phyloP scores from a whole-genome alignment of 2,797 vertebrate species.

The Petrocephalus schoutedeni region DNA sequence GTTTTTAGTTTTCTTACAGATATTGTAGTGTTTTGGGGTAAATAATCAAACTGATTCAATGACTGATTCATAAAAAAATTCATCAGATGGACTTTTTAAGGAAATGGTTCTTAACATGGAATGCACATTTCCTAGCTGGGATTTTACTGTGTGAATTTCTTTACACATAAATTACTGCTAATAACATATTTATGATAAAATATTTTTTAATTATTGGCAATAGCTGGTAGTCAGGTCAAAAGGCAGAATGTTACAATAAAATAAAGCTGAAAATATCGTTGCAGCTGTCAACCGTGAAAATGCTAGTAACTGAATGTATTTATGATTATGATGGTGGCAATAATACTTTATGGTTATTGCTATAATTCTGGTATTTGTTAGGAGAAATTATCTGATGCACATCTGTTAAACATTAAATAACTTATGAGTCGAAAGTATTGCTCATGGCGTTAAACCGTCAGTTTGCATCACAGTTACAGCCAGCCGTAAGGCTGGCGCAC shows the following conservation, averaged over 20 bases:
- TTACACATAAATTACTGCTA: background rate
- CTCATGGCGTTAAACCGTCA: background rate
- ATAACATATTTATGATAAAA: background rate
- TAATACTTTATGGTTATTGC: background rate
- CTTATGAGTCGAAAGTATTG: background rate
- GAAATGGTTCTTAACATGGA: background rate
- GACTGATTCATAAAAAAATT: background rate
- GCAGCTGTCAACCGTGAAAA: background rate
- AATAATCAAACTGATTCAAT: background rate
- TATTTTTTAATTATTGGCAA: background rate
- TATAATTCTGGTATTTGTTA: background rate
- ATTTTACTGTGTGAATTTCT: background rate
- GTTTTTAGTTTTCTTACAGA: background rate
- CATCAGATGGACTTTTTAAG: background rate
- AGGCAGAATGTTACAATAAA: background rate
- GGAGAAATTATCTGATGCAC: background rate
- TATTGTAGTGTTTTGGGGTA: background rate
- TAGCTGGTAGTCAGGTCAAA: background rate
- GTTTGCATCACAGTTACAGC: background rate
- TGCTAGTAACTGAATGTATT: background rate
- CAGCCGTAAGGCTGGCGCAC: background rate
- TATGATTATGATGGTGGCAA: background rate
- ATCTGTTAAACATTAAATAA: background rate
- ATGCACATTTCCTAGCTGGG: background rate
- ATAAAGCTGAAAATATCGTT: background rate